Evolutionary conservation across 2,797 vertebrate genomes (phyloP).

Genomic region (Aulostomus chinensis): DNA sequence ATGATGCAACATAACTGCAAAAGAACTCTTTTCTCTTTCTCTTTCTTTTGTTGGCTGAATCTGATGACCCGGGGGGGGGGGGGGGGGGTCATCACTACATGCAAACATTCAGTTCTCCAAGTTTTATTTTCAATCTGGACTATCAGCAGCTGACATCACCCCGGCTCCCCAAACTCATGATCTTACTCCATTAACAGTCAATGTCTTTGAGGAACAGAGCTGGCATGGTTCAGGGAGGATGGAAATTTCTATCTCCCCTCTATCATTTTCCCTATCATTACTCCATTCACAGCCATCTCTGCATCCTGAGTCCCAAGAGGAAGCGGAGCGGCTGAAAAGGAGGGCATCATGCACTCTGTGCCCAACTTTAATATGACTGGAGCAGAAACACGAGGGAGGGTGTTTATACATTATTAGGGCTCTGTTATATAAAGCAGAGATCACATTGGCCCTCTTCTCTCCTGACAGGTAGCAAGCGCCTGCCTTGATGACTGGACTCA

Average conservation of each 20-base stretch:
- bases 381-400: slow-evolving; percentile 69
- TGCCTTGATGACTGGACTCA: slow-evolving; percentile 95
- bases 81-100: background rate
- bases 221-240: slow-evolving; percentile 93
- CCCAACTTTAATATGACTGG: slow-evolving; percentile 75
- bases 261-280: slow-evolving; percentile 99
- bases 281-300: slow-evolving; percentile 95
- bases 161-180: slow-evolving; percentile 69
- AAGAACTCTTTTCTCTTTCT: too few species aligned
- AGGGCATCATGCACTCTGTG: slow-evolving; percentile 86
- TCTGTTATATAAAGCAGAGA: slow-evolving; percentile 88
- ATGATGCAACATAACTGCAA: too few species aligned
- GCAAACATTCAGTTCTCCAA: slow-evolving; percentile 24
- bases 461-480: slow-evolving; percentile 82
- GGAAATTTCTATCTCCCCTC: slow-evolving; percentile 99
- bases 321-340: slow-evolving; percentile 67
- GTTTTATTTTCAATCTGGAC: slow-evolving; percentile 45
- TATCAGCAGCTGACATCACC: slow-evolving; percentile 62
- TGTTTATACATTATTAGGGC: slow-evolving; percentile 95
- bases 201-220: slow-evolving; percentile 86
- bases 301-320: slow-evolving; percentile 88
- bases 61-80: background rate
- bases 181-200: slow-evolving; percentile 79
- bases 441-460: slow-evolving; percentile 78
- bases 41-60: too few species aligned